Base-by-base conservation (phyloP, 2,888 invertebrate species). In the Hyposoter dolosus region DNA sequence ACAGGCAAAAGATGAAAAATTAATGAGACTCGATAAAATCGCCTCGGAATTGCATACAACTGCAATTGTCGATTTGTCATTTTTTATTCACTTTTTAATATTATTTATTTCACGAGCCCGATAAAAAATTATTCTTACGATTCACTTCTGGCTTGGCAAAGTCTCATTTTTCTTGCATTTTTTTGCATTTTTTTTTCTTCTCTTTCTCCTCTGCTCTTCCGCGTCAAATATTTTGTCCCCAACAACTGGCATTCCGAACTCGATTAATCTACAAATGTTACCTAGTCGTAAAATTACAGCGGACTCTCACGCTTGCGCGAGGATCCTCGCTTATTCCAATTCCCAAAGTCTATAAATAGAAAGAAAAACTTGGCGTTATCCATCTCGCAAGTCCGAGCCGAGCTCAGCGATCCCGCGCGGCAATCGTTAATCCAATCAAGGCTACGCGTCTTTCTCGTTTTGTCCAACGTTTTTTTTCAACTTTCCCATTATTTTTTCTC, bases 231-330 rank as follows among this genome's bases (percentile, higher is more conserved):
- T 35, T 35, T 35, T 35, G 3, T 35, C 35, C 86, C 71, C 88
- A 92, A 94, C 94, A 94, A 94, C 94, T 94, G 94, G 94, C 94
- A 94, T 94, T 92, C 89, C 79, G 89, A 87, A 89, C 89, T 86
- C 78, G 87, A 90, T 90, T 91, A 93, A 89, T 88, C 92, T 93
- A 91, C 89, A 92, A 91, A 78, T 75, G 89, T 91, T 92, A 92
- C 75, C 89, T 92, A 92, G 90, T 93, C 35, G 4, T 35, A 89
- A 93, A 88, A 92, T 91, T 84, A 91, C 90, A 89, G 92, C 4
- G 2, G 1, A 92, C 88, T 93, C 93, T 93, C 92, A 93, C 93
- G 35, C 35, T 93, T 92, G 84, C 88, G 86, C 90, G 85, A 89
- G 89, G 89, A 82, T 76, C 89, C 84, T 80, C 86, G 78, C 87